Evolutionary conservation across 1,140 invertebrate species (phyloP), one percentile per base, ranked within the genome.

Genomic region (Dolichoris vasculosae): DNA sequence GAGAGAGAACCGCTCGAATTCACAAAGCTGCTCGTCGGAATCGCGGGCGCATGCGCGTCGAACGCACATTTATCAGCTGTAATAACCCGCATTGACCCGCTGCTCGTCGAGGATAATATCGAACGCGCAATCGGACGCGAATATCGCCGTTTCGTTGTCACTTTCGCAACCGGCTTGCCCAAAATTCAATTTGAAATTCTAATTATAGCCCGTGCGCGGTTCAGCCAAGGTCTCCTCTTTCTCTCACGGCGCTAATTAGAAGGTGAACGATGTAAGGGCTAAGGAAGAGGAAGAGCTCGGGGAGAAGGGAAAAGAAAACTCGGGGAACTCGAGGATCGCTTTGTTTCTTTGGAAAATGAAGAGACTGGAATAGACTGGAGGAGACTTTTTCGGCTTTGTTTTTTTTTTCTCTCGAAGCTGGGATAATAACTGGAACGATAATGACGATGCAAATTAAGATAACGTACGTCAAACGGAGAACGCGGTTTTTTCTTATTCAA

Each of bases 121-220:
- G 73, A 73, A 43, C 30, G 35, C 35, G 30, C n/a, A 26, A 46
- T 73, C 40, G 38, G 6, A 23, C 7, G 38, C 32, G 32, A 6
- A 46, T 46, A 11, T 55, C 51, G 51, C 11, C 51, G 17, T 17
- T 40, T 71, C 69, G 3, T 43, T n/a, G 69, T 73, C 40, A n/a
- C 8, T 73, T 43, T 51, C 43, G n/a, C 46, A 30, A 51, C 26
- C 7, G 30, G 38, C 11, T 20, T 9, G 23, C 80, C 67, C 0
- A 75, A 82, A 82, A 73, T 82, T 75, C 69, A 82, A 82, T 75
- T 82, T 82, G 23, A 51, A 73, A 73, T 75, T 82, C 81, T 82
- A 82, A 82, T 73, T 82, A 46, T 82, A 82, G 69, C 23, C 67
- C 40, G 30, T 11, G 73, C 26, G 13, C 46, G 46, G 4, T 63